Evolutionary conservation across 1,140 invertebrate genomes (phyloP).

Genomic region (Dinothrombium tinctorium): DNA sequence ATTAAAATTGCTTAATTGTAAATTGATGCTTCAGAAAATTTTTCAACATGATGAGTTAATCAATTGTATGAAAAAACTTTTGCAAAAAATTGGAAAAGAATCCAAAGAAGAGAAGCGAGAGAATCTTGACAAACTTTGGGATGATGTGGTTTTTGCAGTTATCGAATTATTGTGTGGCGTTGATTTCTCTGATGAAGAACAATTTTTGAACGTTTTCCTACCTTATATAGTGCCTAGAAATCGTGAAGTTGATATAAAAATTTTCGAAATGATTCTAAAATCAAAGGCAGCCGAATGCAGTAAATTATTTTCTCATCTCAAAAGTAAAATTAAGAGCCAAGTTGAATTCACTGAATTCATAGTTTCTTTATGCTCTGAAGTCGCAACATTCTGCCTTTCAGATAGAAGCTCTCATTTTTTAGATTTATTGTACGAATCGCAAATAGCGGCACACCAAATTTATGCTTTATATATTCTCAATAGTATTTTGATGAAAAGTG

Average conservation of each 20-base stretch:
- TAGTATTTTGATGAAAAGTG: too few species aligned
- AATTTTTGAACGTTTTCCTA: constrained; percentile 1
- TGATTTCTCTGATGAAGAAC: neutral
- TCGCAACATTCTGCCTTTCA: too few species aligned
- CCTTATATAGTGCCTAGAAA: neutral
- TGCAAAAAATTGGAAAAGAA: neutral
- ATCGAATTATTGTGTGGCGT: neutral
- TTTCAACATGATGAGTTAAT: neutral
- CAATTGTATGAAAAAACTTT: neutral
- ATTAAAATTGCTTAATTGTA: neutral
- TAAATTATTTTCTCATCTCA: neutral
- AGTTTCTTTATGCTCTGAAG: too few species aligned
- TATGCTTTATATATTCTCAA: too few species aligned
- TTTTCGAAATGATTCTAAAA: neutral
- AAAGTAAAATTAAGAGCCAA: neutral
- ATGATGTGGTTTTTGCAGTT: neutral
- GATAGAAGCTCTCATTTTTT: too few species aligned
- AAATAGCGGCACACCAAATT: too few species aligned
- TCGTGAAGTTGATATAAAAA: neutral
- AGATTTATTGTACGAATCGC: too few species aligned
- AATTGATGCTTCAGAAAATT: neutral
- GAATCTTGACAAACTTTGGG: neutral
- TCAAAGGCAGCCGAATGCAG: neutral
- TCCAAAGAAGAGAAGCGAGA: neutral
- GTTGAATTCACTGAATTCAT: neutral